phyloP scores from a whole-genome alignment of 1,140 invertebrate genomes.

The Metaphire vulgaris region DNA sequence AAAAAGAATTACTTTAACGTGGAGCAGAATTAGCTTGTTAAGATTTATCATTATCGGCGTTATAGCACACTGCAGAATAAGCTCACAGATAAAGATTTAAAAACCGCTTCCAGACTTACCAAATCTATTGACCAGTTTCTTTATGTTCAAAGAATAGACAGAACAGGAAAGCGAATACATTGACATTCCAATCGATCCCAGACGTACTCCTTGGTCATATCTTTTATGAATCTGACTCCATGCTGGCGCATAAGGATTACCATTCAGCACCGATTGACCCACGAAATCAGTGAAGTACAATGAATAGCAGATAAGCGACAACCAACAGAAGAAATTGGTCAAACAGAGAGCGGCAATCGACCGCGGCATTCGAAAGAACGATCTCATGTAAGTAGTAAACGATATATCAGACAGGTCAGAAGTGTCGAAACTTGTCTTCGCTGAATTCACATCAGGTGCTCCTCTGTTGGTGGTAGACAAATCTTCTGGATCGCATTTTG shows the following conservation, averaged over 20 bases:
- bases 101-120: slow-evolving; percentile 55
- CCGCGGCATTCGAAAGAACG: slow-evolving; percentile 79
- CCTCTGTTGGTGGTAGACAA: background rate
- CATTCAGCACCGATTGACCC: slow-evolving; percentile 69
- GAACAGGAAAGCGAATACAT: slow-evolving; percentile 91
- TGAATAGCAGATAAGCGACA: slow-evolving; percentile 93
- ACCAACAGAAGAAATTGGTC: slow-evolving; percentile 95
- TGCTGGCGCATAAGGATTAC: slow-evolving; percentile 59
- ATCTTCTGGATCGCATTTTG: slow-evolving; percentile 55
- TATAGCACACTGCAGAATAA: too few species aligned
- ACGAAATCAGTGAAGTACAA: slow-evolving; percentile 96
- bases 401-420: background rate
- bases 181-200: slow-evolving; percentile 93
- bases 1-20: too few species aligned
- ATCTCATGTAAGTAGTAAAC: background rate
- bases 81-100: background rate
- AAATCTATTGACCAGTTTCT: slow-evolving; percentile 74
- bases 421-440: background rate
- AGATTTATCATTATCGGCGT: too few species aligned
- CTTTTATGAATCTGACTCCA: slow-evolving; percentile 58
- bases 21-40: too few species aligned
- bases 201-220: slow-evolving; percentile 85
- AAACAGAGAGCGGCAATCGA: slow-evolving; percentile 79
- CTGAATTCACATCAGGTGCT: background rate
- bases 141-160: slow-evolving; percentile 81